These are phyloP conservation scores for Cepaea nemoralis DNA, from an alignment of 1,140 invertebrate species.

Conservation along the genomic window DNA sequence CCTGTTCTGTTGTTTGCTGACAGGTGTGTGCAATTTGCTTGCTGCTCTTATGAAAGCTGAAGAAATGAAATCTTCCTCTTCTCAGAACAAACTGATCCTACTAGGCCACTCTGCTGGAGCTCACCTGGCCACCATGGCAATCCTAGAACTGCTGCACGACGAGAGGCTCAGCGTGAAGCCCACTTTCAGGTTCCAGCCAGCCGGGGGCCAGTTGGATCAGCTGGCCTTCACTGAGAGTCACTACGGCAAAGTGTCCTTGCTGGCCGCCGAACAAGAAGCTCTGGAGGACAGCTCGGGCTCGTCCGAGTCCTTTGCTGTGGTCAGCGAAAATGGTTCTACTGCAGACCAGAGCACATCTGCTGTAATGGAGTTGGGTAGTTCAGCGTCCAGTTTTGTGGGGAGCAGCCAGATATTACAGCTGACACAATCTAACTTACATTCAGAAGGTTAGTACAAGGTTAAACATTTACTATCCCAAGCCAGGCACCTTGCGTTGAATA, in stretches of 20 bases:
- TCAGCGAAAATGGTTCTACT: slow-evolving; percentile 53
- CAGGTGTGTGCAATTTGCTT: no score
- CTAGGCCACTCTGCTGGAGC: slow-evolving; percentile 70
- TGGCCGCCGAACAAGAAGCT: slow-evolving; percentile 37
- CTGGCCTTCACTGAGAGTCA: slow-evolving; percentile 37
- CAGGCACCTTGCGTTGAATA: no score
- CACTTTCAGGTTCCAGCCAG: slow-evolving; percentile 20
- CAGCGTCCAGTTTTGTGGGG: neutral
- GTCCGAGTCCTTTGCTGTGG: slow-evolving; percentile 58
- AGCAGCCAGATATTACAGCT: neutral
- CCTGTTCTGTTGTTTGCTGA: no score
- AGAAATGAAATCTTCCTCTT: slow-evolving; percentile 9
- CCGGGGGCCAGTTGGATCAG: neutral
- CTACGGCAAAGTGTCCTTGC: slow-evolving; percentile 23
- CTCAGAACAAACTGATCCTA: slow-evolving; percentile 65
- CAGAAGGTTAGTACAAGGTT: neutral
- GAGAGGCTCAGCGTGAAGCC: slow-evolving; percentile 43
- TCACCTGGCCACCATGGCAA: slow-evolving; percentile 65
- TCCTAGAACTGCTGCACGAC: slow-evolving; percentile 65
- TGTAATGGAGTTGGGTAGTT: slow-evolving; percentile 3
- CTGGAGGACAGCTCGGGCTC: slow-evolving; percentile 58
- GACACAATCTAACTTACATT: slow-evolving; percentile 6
- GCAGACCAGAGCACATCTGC: neutral
- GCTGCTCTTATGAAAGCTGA: neutral
- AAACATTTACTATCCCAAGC: no score